phyloP scores from a whole-genome alignment of 2,797 vertebrate genomes.

The Todus mexicanus region DNA sequence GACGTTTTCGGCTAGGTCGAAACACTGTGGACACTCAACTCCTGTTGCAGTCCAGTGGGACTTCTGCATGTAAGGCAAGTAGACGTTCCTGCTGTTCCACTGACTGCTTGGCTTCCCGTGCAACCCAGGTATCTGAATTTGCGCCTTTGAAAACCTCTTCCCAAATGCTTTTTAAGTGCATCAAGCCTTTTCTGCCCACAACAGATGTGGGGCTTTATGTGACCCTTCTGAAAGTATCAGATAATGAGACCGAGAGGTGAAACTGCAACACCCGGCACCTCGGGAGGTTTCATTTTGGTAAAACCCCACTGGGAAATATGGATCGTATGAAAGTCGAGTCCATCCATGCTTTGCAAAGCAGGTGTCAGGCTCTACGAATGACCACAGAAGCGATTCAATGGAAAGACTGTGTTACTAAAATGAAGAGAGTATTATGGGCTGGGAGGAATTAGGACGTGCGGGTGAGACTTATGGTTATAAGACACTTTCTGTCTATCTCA shows the following conservation, averaged over 20 bases:
- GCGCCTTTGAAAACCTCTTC: neutral
- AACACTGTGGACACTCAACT: neutral
- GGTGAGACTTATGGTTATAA: conserved; percentile 32
- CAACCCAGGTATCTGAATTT: neutral
- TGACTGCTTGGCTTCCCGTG: neutral
- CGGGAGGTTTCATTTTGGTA: conserved; percentile 54
- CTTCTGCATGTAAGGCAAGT: neutral
- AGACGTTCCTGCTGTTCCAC: neutral
- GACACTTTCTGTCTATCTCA: conserved; percentile 61
- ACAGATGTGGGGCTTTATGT: neutral
- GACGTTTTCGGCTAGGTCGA: neutral
- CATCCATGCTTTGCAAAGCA: conserved; percentile 46
- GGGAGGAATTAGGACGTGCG: neutral
- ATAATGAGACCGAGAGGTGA: conserved; percentile 72
- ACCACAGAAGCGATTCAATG: conserved; percentile 30
- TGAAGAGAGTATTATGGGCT: conserved; percentile 45
- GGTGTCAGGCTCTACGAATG: conserved; percentile 45
- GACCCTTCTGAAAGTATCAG: conserved; percentile 29
- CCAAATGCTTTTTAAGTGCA: neutral
- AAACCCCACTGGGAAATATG: conserved; percentile 57
- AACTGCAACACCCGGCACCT: conserved; percentile 47
- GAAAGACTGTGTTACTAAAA: conserved; percentile 44
- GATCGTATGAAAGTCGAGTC: conserved; percentile 9
- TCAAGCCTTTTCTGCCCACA: neutral
- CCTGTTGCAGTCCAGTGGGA: neutral